Evolutionary conservation across 2,113 vertebrate genomes (phyloP).

Genomic region (Crocuta crocuta): DNA sequence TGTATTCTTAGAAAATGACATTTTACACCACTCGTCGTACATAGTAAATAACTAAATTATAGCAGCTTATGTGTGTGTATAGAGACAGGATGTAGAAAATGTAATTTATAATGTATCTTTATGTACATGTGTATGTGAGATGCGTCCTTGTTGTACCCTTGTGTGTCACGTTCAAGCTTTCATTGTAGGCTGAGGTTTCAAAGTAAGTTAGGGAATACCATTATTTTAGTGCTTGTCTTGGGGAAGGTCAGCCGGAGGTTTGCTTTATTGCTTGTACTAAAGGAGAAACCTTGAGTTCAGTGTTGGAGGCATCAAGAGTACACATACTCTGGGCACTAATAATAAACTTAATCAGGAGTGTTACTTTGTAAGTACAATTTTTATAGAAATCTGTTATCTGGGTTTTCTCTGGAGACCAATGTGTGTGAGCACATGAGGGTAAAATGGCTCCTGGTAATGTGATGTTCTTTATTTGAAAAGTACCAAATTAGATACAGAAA

Average conservation of each 20-base stretch:
- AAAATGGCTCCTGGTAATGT: slow-evolving; percentile 64
- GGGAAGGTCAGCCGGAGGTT: slow-evolving; percentile 64
- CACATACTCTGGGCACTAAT: slow-evolving; percentile 46
- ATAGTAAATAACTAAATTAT: slow-evolving; percentile 90
- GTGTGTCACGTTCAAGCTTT: slow-evolving; percentile 32
- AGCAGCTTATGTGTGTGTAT: slow-evolving; percentile 81
- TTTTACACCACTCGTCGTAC: slow-evolving; percentile 87
- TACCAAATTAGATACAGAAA: slow-evolving; percentile 53
- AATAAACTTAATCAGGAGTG: slow-evolving; percentile 68
- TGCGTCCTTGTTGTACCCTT: slow-evolving; percentile 48
- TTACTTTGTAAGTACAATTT: slow-evolving; percentile 73
- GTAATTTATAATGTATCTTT: slow-evolving; percentile 78
- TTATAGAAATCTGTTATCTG: slow-evolving; percentile 67
- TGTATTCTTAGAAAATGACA: slow-evolving; percentile 90
- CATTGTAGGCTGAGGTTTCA: slow-evolving; percentile 33
- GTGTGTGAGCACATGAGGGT: neutral
- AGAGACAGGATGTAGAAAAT: slow-evolving; percentile 76
- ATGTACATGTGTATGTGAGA: slow-evolving; percentile 68
- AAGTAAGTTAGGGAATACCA: slow-evolving; percentile 67
- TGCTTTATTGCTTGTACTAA: slow-evolving; percentile 76
- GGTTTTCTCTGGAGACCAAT: slow-evolving; percentile 59
- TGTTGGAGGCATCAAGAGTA: slow-evolving; percentile 63
- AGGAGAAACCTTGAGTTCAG: slow-evolving; percentile 69
- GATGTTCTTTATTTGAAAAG: slow-evolving; percentile 54
- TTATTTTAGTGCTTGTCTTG: slow-evolving; percentile 71